These are phyloP conservation scores for Melikaiella ostensackeni DNA, from an alignment of 2,888 invertebrate species.

Conservation along the genomic window DNA sequence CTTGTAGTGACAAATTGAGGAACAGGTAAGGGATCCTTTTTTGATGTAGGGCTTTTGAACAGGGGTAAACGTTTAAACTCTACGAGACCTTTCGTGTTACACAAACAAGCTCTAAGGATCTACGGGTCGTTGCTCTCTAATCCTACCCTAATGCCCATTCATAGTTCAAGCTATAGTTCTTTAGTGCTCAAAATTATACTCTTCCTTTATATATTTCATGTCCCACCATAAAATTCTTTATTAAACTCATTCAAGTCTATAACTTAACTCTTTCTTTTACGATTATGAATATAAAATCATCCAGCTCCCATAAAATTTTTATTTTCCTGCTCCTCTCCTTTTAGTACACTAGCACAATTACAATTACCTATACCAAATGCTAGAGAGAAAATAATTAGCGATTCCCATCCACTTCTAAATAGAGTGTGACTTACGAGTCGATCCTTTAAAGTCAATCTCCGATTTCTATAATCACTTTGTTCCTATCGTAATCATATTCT, in stretches of 20 bases:
- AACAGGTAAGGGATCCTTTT: slow-evolving; percentile 60
- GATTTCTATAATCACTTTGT: slow-evolving; percentile 3
- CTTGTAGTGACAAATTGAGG: slow-evolving; percentile 63
- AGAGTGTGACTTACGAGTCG: slow-evolving; percentile 18
- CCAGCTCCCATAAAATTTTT: neutral
- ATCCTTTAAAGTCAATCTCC: slow-evolving; percentile 8
- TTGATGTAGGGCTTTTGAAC: slow-evolving; percentile 48
- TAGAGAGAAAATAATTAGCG: slow-evolving; percentile 1
- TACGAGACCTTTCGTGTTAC: slow-evolving; percentile 44
- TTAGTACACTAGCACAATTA: neutral
- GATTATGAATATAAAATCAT: too few species aligned
- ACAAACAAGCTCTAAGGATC: slow-evolving; percentile 44
- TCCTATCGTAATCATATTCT: neutral
- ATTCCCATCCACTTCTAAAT: slow-evolving; percentile 13
- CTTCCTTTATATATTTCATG: neutral
- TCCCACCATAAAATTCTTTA: neutral
- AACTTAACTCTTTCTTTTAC: too few species aligned
- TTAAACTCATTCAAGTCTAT: too few species aligned
- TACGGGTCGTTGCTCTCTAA: slow-evolving; percentile 4
- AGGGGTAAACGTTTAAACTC: slow-evolving; percentile 41
- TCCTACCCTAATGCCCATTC: slow-evolving; percentile 6
- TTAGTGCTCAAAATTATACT: neutral
- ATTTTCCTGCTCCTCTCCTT: neutral
- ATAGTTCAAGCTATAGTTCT: neutral
- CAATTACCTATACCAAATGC: neutral